phyloP scores from a whole-genome alignment of 2,797 vertebrate genomes.

The Rhynchonycteris naso region DNA sequence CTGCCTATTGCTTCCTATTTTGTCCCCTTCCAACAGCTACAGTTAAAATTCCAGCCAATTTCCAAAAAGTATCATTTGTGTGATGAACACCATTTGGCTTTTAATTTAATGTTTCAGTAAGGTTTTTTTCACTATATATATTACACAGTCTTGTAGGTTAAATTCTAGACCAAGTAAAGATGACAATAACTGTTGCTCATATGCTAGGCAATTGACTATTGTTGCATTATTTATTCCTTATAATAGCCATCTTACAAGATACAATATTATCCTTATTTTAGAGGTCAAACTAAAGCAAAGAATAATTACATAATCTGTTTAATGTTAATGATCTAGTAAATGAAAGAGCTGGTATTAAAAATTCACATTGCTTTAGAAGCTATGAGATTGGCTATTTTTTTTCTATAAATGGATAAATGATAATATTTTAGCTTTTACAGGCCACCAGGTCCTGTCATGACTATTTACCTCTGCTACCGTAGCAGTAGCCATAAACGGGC shows the following conservation, averaged over 20 bases:
- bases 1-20: background rate
- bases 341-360: background rate
- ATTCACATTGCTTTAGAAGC: background rate
- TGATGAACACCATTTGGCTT: background rate
- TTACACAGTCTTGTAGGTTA: background rate
- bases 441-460: background rate
- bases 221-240: background rate
- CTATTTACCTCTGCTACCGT: background rate
- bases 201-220: background rate
- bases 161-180: background rate
- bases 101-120: background rate
- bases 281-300: background rate
- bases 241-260: background rate
- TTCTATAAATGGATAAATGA: background rate
- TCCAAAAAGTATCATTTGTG: background rate
- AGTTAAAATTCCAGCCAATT: background rate
- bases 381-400: background rate
- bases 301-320: background rate
- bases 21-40: background rate
- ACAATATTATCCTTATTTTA: background rate
- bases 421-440: background rate
- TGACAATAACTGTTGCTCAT: background rate
- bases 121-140: background rate
- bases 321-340: background rate
- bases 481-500: background rate